Evolutionary conservation across 2,888 invertebrate species (phyloP), one percentile per base, ranked within the genome.

Genomic region (Orgyia antiqua): DNA sequence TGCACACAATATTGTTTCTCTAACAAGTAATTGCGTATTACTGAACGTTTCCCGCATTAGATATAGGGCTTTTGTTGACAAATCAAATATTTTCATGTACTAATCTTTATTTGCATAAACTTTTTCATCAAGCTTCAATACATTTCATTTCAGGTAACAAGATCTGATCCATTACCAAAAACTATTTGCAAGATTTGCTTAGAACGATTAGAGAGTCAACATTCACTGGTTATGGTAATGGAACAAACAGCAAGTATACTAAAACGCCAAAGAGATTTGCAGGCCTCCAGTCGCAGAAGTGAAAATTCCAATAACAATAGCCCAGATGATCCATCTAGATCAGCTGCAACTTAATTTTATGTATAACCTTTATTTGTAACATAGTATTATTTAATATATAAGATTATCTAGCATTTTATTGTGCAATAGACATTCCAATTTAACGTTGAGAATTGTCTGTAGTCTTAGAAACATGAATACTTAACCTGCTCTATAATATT

Each of bases 131-230:
- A n/a, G n/a, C n/a, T n/a, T n/a, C n/a, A n/a, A n/a, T n/a, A n/a
- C n/a, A n/a, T n/a, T n/a, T 15, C 6, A 15, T 68, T 82, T 27
- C 65, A 90, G 90, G 89, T 90, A 32, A 88, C 88, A 28, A 87
- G 88, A 33, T 87, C 88, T 46, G 90, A 90, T 70, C 89, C 91
- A 29, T 69, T 93, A 39, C 93, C 93, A 24, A 93, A 93, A 82
- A 92, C 92, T 15, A 89, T 90, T 31, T 90, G 90, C 60, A 87
- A 87, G 57, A 82, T 79, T 27, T 90, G 90, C 57, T 69, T 90
- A 51, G 86, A 87, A 36, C 83, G 89, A 39, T 78, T 90, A 46
- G 89, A 90, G 57, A 76, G 73, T 45, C 89, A 89, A 49, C 90
- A 90, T 48, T 76, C 67, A 42, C 53, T 87, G 39, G 82, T 86